These are phyloP conservation scores for Nezara viridula DNA, from an alignment of 2,888 invertebrate species.

Conservation along the genomic window DNA sequence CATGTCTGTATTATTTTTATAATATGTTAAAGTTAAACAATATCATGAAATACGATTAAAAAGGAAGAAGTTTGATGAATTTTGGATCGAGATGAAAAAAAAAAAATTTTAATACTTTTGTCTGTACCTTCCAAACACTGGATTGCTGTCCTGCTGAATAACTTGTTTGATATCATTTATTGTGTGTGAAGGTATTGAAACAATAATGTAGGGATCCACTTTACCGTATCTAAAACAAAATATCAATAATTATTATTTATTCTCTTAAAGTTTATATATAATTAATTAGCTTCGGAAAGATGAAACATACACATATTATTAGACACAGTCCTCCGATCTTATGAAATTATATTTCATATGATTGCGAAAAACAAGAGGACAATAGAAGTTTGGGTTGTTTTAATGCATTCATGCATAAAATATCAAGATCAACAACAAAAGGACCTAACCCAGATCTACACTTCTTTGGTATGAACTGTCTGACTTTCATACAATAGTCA, in stretches of 20 bases:
- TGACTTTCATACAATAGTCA: too few relatives aligned
- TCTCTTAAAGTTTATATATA: neutral
- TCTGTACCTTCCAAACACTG: slow-evolving; percentile 82
- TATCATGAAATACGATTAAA: too few relatives aligned
- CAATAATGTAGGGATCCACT: slow-evolving; percentile 84
- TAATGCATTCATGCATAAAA: too few relatives aligned
- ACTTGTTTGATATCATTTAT: slow-evolving; percentile 79
- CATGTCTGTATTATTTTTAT: too few relatives aligned
- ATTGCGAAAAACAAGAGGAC: neutral
- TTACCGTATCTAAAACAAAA: slow-evolving; percentile 66
- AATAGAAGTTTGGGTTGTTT: too few relatives aligned
- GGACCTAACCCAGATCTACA: too few relatives aligned
- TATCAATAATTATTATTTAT: neutral
- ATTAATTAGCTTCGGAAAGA: neutral
- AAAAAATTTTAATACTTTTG: neutral
- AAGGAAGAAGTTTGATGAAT: too few relatives aligned
- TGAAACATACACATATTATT: neutral
- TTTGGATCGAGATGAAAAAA: too few relatives aligned
- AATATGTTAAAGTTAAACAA: too few relatives aligned
- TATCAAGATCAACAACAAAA: too few relatives aligned
- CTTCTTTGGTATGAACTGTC: too few relatives aligned
- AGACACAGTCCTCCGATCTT: neutral
- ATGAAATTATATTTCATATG: neutral
- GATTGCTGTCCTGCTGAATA: slow-evolving; percentile 82
- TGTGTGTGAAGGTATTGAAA: slow-evolving; percentile 77